Evolutionary conservation across 1,140 invertebrate species (phyloP).

Genomic region (Neotoxoptera formosana): DNA sequence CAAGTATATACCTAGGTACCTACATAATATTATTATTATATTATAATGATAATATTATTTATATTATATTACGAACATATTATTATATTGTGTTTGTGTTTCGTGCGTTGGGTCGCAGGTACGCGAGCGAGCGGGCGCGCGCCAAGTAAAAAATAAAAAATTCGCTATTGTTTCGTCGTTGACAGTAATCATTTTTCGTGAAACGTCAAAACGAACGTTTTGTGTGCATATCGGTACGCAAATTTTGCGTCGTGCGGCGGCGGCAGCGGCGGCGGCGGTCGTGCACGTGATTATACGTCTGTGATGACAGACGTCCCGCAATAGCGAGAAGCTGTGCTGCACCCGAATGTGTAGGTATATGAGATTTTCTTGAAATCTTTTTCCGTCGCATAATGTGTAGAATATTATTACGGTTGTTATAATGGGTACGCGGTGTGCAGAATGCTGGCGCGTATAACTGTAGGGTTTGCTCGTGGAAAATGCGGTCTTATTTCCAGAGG

Average conservation of each 20-base stretch:
- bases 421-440: too few relatives aligned
- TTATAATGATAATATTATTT: background rate
- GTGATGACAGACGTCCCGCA: background rate
- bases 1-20: too few relatives aligned
- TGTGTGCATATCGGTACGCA: background rate
- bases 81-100: background rate
- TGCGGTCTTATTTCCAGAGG: too few relatives aligned
- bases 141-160: background rate
- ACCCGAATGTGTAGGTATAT: background rate
- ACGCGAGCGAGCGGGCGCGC: too few relatives aligned
- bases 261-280: background rate
- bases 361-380: background rate
- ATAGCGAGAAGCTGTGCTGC: background rate
- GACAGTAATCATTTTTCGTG: constrained; percentile 14
- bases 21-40: background rate
- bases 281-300: background rate
- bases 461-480: background rate
- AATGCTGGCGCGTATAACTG: background rate
- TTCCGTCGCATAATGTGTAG: background rate
- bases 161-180: background rate
- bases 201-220: constrained; percentile 5
- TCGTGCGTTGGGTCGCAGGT: background rate
- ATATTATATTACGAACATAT: background rate
- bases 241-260: background rate
- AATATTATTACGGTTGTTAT: too few relatives aligned